Conservation (phyloP, 2,797 vertebrate species). For the Nothura maculosa region DNA sequence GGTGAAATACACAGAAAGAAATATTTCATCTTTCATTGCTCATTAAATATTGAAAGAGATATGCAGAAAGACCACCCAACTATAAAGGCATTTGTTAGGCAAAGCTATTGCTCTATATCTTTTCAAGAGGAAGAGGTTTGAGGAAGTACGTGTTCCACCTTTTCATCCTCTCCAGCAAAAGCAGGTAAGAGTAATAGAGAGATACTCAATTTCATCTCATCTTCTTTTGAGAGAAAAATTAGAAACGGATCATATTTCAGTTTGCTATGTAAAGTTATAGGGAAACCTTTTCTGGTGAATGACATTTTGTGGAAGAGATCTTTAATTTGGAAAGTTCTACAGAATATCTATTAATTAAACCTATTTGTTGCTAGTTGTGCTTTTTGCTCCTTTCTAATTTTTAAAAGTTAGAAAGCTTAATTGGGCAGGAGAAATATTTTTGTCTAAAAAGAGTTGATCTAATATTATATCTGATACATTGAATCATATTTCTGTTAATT, state of each 20-base stretch:
- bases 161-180: constrained; percentile 9
- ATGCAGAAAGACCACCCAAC: neutral
- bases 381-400: neutral
- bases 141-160: neutral
- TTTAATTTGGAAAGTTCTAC: neutral
- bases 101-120: neutral
- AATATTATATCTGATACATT: neutral
- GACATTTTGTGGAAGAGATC: neutral
- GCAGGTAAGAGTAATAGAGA: neutral
- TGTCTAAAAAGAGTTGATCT: neutral
- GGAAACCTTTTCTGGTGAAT: neutral
- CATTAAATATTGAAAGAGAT: constrained; percentile 8
- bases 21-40: constrained; percentile 5
- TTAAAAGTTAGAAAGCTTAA: neutral
- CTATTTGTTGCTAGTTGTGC: neutral
- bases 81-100: neutral
- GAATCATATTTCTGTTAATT: neutral
- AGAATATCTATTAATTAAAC: neutral
- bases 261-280: neutral
- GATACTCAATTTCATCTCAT: neutral
- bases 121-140: neutral
- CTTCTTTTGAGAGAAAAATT: neutral
- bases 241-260: neutral
- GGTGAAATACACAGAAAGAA: neutral
- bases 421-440: neutral